phyloP scores from a whole-genome alignment of 1,140 invertebrate species.

The Drosophila subobscura region DNA sequence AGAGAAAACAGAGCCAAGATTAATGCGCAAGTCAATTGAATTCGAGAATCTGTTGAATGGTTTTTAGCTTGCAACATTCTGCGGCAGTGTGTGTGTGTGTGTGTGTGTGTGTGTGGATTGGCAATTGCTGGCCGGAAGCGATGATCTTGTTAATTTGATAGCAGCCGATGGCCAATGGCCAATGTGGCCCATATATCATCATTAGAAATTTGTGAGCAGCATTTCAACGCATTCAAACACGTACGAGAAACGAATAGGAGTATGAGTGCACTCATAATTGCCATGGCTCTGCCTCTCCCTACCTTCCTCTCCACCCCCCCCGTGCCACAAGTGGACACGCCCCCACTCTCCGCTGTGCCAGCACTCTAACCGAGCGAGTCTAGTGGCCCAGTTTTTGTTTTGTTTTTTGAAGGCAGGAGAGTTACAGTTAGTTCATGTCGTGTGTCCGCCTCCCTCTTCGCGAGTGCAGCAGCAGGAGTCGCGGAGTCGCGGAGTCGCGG shows the following conservation, averaged over 20 bases:
- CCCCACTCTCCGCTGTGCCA: background rate
- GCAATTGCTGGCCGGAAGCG: conserved; percentile 72
- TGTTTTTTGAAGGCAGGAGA: conserved; percentile 6
- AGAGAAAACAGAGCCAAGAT: conserved; percentile 34
- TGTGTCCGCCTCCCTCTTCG: conserved; percentile 35
- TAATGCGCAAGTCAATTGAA: conserved; percentile 76
- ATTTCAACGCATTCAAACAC: conserved; percentile 74
- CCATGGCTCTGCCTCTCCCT: background rate
- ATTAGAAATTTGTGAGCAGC: conserved; percentile 75
- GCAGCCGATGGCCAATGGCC: conserved; percentile 43
- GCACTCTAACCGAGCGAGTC: background rate
- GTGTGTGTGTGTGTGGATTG: background rate
- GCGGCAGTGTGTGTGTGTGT: too few relatives aligned
- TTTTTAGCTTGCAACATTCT: background rate
- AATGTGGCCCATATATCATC: conserved; percentile 72
- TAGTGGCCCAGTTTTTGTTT: conserved; percentile 35
- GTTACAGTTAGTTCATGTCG: conserved; percentile 44
- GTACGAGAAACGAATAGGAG: conserved; percentile 12
- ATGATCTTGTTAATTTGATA: conserved; percentile 82
- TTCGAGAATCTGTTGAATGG: conserved; percentile 20
- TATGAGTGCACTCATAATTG: conserved; percentile 51
- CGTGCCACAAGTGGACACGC: conserved; percentile 12
- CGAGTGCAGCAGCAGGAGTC: too few relatives aligned
- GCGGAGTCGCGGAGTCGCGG: too few relatives aligned
- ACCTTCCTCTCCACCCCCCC: too few relatives aligned